Base-by-base conservation (phyloP, 1,140 invertebrate genomes). In the Aphis craccivora region DNA sequence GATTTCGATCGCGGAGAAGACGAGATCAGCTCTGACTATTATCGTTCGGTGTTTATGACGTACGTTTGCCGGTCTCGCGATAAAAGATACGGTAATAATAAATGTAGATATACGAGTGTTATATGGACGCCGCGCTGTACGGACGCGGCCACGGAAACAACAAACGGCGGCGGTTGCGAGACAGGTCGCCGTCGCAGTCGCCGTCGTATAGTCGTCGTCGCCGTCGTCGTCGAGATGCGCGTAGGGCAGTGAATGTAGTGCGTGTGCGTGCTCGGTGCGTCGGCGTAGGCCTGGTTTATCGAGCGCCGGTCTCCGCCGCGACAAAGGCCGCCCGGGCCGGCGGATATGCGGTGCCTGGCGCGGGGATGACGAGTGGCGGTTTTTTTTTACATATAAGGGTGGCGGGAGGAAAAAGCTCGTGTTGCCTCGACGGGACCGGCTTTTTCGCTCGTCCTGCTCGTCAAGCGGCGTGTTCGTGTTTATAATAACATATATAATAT, bases 221-320 rank as follows among this genome's bases (percentile, higher is more conserved):
- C 18, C 60, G 60, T 76, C 60, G 60, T 76, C 60, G 48, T 37
- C 89, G 89, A 67, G 89, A 90, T 90, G 89, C 89, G 89, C 89
- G 55, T 89, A 51, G 45, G 87, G 45, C 87, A 35, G n/a, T 20
- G 48, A 30, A 90, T 37, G 88, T 90, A 90, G 43, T 90, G 89
- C 89, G 89, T 90, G 89, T 67, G 89, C 88, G 55, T 67, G 53
- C 55, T 6, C 53, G 53, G 89, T 90, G 89, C 89, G 89, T 90
- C 89, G 89, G 89, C 89, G 89, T 90, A 90, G 89, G 89, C 89
- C 89, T 60, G 89, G 35, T 90, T 67, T 90, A 90, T 90, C 89
- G 89, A 90, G 35, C 89, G 89, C 89, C 55, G 55, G 53, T 11
- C 55, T 48, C n/a, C 89, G 89, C 89, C 53, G 89, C 9, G 53